Base-by-base conservation (phyloP, 2,888 invertebrate genomes). In the Tipula confusa region DNA sequence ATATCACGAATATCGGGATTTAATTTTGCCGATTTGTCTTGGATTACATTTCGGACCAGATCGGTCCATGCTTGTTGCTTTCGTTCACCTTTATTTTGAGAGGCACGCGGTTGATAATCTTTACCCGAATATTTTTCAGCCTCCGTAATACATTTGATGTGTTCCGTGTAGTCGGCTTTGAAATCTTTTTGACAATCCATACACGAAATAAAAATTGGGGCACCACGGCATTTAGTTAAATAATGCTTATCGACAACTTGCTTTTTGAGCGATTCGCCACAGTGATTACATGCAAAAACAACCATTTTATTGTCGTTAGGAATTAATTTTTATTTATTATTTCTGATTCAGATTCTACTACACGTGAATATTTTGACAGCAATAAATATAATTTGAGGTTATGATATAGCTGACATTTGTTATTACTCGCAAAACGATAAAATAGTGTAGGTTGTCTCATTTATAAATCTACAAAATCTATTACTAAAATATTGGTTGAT, bases 171-270 rank as follows among this genome's bases (percentile, higher is more conserved):
- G 11, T 94, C 94, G 2, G 93, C 95, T 86, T 95, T 95, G 88
- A 86, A 98, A 89, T 97, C 97, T 89, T 96, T 96, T 83, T 95
- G 93, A 88, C 98, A 98, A 88, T 98, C 98, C 89, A 98, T 95
- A 89, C 98, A 98, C 0, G 97, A 95, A 80, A 98, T 90, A 86
- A 93, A 93, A 85, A 94, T 92, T 82, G 91, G 91, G 13, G 91
- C 91, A 85, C 92, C 87, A 0, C 94, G 92, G 88, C 97, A 97
- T 87, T 92, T 92, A 83, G 92, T 92, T 85, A 92, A 91, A 87
- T 94, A 95, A 89, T 98, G 98, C 87, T 96, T 97, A 86, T 96
- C 96, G 0, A 98, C 97, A 88, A 95, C 94, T 29, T 96, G 95
- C 88, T 98, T 98, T 88, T 97, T 97, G 38, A 98, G 90, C 48